These are phyloP conservation scores for Agrotis ipsilon DNA, from an alignment of 2,888 invertebrate species.

Conservation along the genomic window DNA sequence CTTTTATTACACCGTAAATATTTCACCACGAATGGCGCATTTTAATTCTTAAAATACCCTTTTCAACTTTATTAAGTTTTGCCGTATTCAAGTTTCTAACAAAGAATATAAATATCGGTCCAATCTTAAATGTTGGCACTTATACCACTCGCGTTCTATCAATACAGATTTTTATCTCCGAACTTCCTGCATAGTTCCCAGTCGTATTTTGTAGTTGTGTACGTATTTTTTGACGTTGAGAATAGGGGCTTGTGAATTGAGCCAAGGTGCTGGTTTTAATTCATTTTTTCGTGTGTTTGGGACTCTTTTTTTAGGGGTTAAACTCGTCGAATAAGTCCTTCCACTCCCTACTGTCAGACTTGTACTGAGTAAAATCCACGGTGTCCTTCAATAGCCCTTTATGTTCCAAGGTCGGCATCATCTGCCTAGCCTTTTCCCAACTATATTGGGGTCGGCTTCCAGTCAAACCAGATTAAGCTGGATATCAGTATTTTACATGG, in stretches of 20 bases:
- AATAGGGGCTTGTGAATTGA: slow-evolving; percentile 6
- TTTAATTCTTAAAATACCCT: slow-evolving; percentile 42
- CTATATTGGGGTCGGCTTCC: no score
- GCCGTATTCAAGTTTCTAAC: slow-evolving; percentile 53
- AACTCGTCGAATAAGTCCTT: no score
- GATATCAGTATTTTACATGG: no score
- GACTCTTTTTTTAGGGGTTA: no score
- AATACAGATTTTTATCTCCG: slow-evolving; percentile 67
- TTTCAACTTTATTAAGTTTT: slow-evolving; percentile 46
- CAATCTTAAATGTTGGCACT: slow-evolving; percentile 63
- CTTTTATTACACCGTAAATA: slow-evolving; percentile 33
- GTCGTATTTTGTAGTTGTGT: slow-evolving; percentile 51
- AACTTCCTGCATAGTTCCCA: slow-evolving; percentile 51
- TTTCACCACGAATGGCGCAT: not conserved
- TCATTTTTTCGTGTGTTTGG: not conserved
- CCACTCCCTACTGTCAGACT: no score
- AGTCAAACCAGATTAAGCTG: no score
- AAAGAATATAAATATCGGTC: slow-evolving; percentile 53
- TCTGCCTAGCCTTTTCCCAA: no score
- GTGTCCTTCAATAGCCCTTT: no score
- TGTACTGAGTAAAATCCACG: no score
- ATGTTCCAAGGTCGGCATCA: no score
- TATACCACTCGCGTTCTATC: slow-evolving; percentile 52
- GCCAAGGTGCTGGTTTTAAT: slow-evolving; percentile 10
- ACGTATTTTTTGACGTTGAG: slow-evolving; percentile 32